Conservation (phyloP, 2,888 invertebrate species). For the Mythimna loreyi region DNA sequence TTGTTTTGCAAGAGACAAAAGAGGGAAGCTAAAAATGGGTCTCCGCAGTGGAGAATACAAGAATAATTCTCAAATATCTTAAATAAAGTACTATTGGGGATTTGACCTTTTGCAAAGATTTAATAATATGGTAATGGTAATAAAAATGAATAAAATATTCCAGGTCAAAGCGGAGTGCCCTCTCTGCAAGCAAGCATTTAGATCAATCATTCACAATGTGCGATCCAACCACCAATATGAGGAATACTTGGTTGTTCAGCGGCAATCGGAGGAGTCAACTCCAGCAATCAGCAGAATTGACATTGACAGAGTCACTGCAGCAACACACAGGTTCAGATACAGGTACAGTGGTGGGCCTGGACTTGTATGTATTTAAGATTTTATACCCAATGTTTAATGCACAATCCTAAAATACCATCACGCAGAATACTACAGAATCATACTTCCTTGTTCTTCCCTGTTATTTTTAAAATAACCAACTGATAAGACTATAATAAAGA, state of each 20-base stretch:
- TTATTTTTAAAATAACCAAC: constrained; percentile 17
- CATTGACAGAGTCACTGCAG: constrained; percentile 75
- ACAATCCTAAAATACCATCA: constrained; percentile 13
- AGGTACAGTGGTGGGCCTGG: constrained; percentile 72
- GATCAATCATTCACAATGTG: constrained; percentile 98
- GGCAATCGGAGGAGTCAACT: constrained; percentile 71
- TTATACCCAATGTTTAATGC: constrained; percentile 5
- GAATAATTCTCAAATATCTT: neutral
- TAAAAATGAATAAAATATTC: constrained; percentile 64
- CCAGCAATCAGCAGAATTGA: constrained; percentile 74
- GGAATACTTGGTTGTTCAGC: constrained; percentile 92
- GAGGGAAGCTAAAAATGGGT: too few species aligned
- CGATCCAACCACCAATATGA: constrained; percentile 97
- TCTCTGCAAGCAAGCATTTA: constrained; percentile 97
- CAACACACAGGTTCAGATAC: constrained; percentile 87
- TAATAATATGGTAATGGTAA: neutral
- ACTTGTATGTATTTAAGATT: constrained; percentile 11
- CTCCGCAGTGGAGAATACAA: too few species aligned
- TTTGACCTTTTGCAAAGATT: neutral
- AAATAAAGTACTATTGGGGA: neutral
- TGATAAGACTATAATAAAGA: constrained; percentile 1
- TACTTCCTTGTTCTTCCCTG: neutral
- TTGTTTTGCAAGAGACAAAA: too few species aligned
- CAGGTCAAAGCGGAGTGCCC: constrained; percentile 98
- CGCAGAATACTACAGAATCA: neutral